Evolutionary conservation across 2,888 invertebrate species (phyloP), one percentile per base, ranked within the genome.

Genomic region (Phyllotreta striolata): DNA sequence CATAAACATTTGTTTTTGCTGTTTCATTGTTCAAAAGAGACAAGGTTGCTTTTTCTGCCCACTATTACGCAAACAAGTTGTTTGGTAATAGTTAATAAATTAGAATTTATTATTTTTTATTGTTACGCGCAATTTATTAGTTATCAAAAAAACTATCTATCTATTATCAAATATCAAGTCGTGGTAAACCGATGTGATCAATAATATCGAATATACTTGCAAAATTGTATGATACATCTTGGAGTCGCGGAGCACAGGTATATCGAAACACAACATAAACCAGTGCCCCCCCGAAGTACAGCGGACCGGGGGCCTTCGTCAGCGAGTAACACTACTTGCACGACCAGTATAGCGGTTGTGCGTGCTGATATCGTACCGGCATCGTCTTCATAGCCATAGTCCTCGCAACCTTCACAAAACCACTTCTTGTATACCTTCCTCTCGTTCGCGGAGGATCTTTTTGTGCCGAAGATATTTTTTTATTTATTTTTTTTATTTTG

Each of bases 261-360:
- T 14, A 38, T 52, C 52, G 37, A 52, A 52, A 52, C 52, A 52
- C 12, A 13, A 39, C 13, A 51, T 14, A 34, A 58, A 52, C 49
- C 34, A 41, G 63, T 70, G 72, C 73, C 73, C 73, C 71, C 68
- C 70, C 71, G 70, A 70, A 70, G 66, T 70, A 52, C 14, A 66
- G 67, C 72, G 39, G 59, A 70, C 61, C 61, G 61, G 61, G 61
- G 61, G 67, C 66, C 69, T 67, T 71, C 70, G 61, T 67, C 68
- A 65, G 63, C 69, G 64, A 58, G 63, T 64, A 62, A 67, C 60
- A 60, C 54, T 67, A 66, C 62, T 64, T 55, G 64, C 65, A 65
- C 70, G 69, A 72, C 73, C 75, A 76, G 76, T 76, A 73, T 70
- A 72, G 73, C 74, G 74, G 72, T 69, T 68, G 72, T 70, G 68